A percentile compares a stretch with the other conserved stretches of the same genome.
Evolutionary conservation across 1,140 invertebrate genomes (phyloP).

Genomic region (Drosophila dunni): DNA sequence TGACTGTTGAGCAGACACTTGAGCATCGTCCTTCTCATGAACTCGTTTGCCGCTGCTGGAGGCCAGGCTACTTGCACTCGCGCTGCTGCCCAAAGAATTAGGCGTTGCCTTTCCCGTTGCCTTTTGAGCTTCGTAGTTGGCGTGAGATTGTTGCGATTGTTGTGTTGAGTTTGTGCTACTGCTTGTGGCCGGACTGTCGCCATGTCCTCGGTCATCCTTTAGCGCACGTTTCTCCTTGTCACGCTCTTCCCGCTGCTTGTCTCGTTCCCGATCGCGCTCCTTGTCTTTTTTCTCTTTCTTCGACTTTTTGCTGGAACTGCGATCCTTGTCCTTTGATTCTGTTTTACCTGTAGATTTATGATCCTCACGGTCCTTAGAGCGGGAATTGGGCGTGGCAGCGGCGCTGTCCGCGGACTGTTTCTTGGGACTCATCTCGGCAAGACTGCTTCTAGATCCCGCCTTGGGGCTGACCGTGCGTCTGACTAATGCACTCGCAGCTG

Average conservation of each 20-base stretch:
- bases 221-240: constrained; percentile 80
- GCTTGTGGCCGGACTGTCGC: constrained; percentile 46
- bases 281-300: constrained; percentile 85
- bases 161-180: constrained; percentile 23
- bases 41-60: constrained; percentile 36
- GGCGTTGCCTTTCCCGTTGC: constrained; percentile 65
- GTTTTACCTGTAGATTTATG: constrained; percentile 73
- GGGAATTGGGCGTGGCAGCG: constrained; percentile 30
- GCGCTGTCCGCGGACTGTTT: constrained; percentile 43
- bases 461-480: constrained; percentile 87
- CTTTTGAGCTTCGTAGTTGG: constrained; percentile 60
- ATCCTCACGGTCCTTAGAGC: constrained; percentile 82
- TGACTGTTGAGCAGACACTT: neutral
- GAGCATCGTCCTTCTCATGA: constrained; percentile 55
- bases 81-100: constrained; percentile 64
- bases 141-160: constrained; percentile 33
- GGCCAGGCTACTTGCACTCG: constrained; percentile 51
- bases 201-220: constrained; percentile 77
- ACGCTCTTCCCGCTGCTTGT: constrained; percentile 75
- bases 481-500: constrained; percentile 53
- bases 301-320: constrained; percentile 86
- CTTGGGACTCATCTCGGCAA: constrained; percentile 65
- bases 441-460: constrained; percentile 30
- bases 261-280: constrained; percentile 85
- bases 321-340: constrained; percentile 85